A percentile compares a stretch with the other conserved stretches of the same genome.
phyloP scores from a whole-genome alignment of 1,140 invertebrate species.

The Drosophila parabipectinata region DNA sequence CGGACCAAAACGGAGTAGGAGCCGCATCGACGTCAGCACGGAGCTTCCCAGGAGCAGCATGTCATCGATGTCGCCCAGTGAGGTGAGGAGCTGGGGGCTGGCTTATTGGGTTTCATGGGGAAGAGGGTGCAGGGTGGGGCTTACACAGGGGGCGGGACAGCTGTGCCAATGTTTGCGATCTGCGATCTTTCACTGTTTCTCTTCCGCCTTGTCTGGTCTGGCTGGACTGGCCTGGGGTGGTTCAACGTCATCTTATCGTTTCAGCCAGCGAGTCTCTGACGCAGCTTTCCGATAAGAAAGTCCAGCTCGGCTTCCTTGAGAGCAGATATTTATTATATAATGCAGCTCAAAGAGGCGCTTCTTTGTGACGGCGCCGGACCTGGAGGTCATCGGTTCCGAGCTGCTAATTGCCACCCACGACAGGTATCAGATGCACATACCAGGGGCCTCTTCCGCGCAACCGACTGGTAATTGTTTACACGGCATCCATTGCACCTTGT shows the following conservation, averaged over 20 bases:
- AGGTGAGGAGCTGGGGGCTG: slow-evolving; percentile 49
- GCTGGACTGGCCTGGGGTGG: slow-evolving; percentile 1
- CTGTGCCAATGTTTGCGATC: slow-evolving; percentile 68
- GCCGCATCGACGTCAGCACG: slow-evolving; percentile 28
- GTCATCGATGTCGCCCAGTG: slow-evolving; percentile 73
- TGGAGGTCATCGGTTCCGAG: slow-evolving; percentile 26
- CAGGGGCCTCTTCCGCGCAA: not conserved
- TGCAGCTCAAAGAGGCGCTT: not conserved
- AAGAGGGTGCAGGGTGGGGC: not conserved
- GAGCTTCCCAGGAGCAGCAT: slow-evolving; percentile 38
- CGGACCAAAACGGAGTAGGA: slow-evolving; percentile 19
- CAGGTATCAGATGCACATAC: not conserved
- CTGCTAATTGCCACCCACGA: slow-evolving; percentile 30
- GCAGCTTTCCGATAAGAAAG: slow-evolving; percentile 10
- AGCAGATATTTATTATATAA: slow-evolving; percentile 27
- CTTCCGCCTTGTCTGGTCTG: slow-evolving; percentile 9
- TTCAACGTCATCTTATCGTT: slow-evolving; percentile 67
- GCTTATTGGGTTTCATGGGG: not conserved
- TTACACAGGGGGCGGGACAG: slow-evolving; percentile 18
- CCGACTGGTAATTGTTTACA: slow-evolving; percentile 38
- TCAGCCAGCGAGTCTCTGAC: slow-evolving; percentile 3
- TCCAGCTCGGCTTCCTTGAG: slow-evolving; percentile 23
- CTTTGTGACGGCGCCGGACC: slow-evolving; percentile 8
- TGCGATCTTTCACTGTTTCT: slow-evolving; percentile 7
- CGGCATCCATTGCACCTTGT: slow-evolving; percentile 44